Evolutionary conservation across 1,140 invertebrate species (phyloP), one percentile per base, ranked within the genome.

Genomic region (Lysiphlebus fabarum): DNA sequence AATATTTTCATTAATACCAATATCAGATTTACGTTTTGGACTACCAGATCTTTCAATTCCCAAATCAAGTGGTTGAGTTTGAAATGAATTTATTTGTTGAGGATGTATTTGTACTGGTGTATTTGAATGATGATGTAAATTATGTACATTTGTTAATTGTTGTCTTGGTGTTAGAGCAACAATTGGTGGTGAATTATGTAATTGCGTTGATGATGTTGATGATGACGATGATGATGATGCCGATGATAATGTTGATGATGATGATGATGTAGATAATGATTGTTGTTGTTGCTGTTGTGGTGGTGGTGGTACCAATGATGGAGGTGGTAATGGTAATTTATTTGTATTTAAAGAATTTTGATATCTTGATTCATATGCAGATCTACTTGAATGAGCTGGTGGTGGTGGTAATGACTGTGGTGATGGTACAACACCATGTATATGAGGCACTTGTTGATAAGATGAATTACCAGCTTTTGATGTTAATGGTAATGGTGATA

Each of bases 21-120:
- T 80, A 1, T 72, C 70, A 0, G 77, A 74, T 72, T 86, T 86
- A 17, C 84, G 70, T 63, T 86, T 86, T 0, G 84, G 84, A 17
- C 83, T 84, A 6, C 72, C 68, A 5, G 79, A 77, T 42, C 75
- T 71, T 44, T 84, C 81, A 0, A 89, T 82, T 11, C 88, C 87
- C 10, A 90, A 81, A 72, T 90, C 88, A 8, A 90, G 76, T 2
- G 89, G 89, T 69, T 90, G 88, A 26, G 86, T 88, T 67, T 87
- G 86, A 55, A 84, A 78, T 48, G 74, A 70, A 34, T 69, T 67
- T 17, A 64, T 40, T 44, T 71, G 72, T 17, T 68, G 54, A 41
- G 68, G 64, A 44, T 74, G 70, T 1, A 65, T 68, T 11, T 63
- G 56, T 47, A 83, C 59, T 36, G 82, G 82, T 6, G 79, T 70